Base-by-base conservation (phyloP, 2,888 invertebrate species). In the Apamea anceps region DNA sequence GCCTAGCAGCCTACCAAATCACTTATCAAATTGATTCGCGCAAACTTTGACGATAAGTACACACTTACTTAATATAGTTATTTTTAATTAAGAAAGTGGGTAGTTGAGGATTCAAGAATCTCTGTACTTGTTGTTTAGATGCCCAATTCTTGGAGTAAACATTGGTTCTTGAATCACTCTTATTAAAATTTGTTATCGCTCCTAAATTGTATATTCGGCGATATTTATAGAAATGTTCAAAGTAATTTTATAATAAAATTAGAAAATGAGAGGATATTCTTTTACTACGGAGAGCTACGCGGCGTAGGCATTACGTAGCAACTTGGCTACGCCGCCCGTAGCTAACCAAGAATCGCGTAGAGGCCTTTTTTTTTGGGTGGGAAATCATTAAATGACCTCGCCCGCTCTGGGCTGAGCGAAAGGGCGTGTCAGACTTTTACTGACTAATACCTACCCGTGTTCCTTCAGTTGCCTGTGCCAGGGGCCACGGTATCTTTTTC, bases 61-160 rank as follows among this genome's bases (percentile, higher is more conserved):
- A 57, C 72, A 74, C 77, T 78, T 75, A 77, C 77, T 80, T 80
- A 88, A 86, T 88, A 85, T 76, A 75, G 81, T 85, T 89, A 77
- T 77, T 83, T 77, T 80, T 86, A 57, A 80, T 84, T 80, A 76
- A 72, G 60, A 77, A 87, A 81, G 75, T 71, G 48, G 48, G 77
- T 63, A 62, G 54, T 83, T 77, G 42, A n/a, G 60, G 18, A 60
- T 63, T 71, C 63, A 74, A 63, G 51, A 68, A 65, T 67, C 42
- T 60, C 67, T 75, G 10, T 1, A 18, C 51, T 73, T 72, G 21
- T 84, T 62, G 45, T 80, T 67, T 37, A 45, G 13, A 32, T 51
- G 13, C 32, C 28, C 37, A 54, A 65, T 85, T 67, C 81, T 28
- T 67, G 18, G 54, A 42, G 54, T 25, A 62, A 67, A 71, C 15